Conservation (phyloP, 2,113 vertebrate species). For the Chinchilla lanigera region DNA sequence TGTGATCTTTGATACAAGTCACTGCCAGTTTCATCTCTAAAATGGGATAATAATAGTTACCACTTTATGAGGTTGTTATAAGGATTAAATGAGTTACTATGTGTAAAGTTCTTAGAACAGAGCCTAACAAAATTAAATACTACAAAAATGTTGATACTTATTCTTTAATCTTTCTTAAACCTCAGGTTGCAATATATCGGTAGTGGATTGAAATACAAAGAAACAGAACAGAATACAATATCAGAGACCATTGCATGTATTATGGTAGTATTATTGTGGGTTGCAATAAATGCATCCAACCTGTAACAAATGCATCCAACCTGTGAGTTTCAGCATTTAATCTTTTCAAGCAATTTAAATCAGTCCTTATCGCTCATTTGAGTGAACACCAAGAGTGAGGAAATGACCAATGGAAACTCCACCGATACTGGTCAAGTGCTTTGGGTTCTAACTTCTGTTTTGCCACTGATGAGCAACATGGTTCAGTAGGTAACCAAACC, state of each 20-base stretch:
- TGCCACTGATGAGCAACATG: background rate
- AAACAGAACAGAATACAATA: slow-evolving; percentile 3
- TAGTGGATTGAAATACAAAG: slow-evolving; percentile 32
- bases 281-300: background rate
- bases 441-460: slow-evolving; percentile 7
- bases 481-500: slow-evolving; percentile 2
- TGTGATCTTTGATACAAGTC: background rate
- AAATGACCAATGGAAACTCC: slow-evolving; percentile 51
- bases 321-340: slow-evolving; percentile 2
- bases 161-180: slow-evolving; percentile 57
- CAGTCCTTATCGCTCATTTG: background rate
- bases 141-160: slow-evolving; percentile 22
- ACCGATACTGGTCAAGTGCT: background rate
- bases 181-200: background rate
- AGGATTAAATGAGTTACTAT: background rate
- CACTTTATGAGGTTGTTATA: background rate
- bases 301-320: background rate
- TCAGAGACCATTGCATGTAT: background rate
- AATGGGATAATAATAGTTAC: background rate
- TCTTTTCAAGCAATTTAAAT: slow-evolving; percentile 42
- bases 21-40: slow-evolving; percentile 18
- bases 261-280: background rate
- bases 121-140: slow-evolving; percentile 8
- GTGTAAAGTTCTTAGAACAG: slow-evolving; percentile 33
- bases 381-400: background rate